phyloP scores from a whole-genome alignment of 2,888 invertebrate genomes.

The Ochropleura plecta region DNA sequence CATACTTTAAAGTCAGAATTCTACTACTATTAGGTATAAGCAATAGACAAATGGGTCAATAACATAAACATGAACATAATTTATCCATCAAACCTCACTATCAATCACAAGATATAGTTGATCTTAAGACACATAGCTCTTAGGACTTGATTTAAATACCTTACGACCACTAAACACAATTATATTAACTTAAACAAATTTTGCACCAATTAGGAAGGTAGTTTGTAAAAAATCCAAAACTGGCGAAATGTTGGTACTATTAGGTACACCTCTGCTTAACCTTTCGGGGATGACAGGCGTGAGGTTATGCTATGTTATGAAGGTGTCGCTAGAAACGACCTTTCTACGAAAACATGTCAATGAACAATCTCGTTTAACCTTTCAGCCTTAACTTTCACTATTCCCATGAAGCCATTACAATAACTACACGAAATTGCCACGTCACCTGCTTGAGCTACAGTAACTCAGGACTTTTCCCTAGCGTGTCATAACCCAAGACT shows the following conservation, averaged over 20 bases:
- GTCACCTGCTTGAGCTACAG: slow-evolving; percentile 20
- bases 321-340: background rate
- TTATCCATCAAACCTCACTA: background rate
- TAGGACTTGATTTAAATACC: background rate
- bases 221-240: no score
- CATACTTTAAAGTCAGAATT: background rate
- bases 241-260: no score
- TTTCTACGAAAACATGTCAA: slow-evolving; percentile 2
- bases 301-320: no score
- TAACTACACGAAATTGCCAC: slow-evolving; percentile 17
- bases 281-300: no score
- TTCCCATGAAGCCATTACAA: slow-evolving; percentile 26
- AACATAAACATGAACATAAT: background rate
- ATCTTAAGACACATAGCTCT: background rate
- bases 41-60: background rate
- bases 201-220: background rate
- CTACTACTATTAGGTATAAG: background rate
- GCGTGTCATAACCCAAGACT: slow-evolving; percentile 31
- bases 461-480: slow-evolving; percentile 14
- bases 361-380: background rate
- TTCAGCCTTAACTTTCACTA: slow-evolving; percentile 24
- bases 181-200: background rate
- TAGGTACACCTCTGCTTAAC: no score
- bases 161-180: slow-evolving; percentile 8
- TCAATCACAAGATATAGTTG: background rate